These are phyloP conservation scores for Fukomys damarensis DNA, from an alignment of 2,113 vertebrate genomes.

Conservation along the genomic window DNA sequence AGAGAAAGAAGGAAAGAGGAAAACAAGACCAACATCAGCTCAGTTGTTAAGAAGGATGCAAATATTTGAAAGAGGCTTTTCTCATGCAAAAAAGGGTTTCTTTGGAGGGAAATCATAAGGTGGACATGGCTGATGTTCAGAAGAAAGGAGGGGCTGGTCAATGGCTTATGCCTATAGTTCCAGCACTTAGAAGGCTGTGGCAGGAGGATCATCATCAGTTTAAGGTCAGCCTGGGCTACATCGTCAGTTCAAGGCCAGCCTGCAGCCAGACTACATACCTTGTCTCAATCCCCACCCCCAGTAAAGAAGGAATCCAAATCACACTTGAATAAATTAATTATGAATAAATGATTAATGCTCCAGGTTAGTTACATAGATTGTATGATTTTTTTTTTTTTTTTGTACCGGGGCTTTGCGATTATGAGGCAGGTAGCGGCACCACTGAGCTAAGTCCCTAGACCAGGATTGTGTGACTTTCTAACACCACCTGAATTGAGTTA, in stretches of 20 bases:
- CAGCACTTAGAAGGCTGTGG: neutral
- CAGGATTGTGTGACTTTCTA: neutral
- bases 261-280: neutral
- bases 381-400: no score
- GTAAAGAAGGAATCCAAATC: neutral
- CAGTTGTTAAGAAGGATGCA: neutral
- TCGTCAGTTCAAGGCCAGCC: neutral
- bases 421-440: no score
- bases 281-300: rapidly evolving
- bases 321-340: neutral
- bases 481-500: no score
- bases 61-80: no score
- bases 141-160: neutral
- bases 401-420: no score
- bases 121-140: neutral
- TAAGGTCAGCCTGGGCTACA: neutral
- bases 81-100: neutral
- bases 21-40: neutral
- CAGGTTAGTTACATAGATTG: no score
- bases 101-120: neutral
- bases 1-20: neutral
- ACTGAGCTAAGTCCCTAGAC: no score
- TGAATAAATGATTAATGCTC: neutral
- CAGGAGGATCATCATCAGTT: neutral
- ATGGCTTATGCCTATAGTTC: neutral